These are phyloP conservation scores for Champsocephalus gunnari DNA, from an alignment of 2,797 vertebrate species.

Conservation along the genomic window DNA sequence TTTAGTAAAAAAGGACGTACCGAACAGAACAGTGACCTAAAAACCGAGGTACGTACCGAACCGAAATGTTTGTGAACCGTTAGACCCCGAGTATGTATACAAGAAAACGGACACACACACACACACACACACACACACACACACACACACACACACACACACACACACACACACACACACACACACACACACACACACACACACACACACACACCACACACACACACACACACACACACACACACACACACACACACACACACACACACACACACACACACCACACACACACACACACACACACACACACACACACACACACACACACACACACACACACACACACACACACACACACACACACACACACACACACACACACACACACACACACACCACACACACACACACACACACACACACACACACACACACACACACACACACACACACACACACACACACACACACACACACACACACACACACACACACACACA, in stretches of 20 bases:
- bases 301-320: too few species aligned
- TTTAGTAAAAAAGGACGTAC: too few species aligned
- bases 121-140: too few species aligned
- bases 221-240: not conserved
- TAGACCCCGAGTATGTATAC: not conserved
- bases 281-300: too few species aligned
- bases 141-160: too few species aligned
- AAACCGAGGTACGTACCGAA: too few species aligned
- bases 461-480: too few species aligned
- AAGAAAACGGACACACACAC: not conserved
- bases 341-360: not conserved
- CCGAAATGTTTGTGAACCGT: too few species aligned
- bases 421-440: slow-evolving; percentile 3
- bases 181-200: slow-evolving; percentile 26
- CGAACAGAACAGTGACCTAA: too few species aligned
- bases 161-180: not conserved
- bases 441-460: too few species aligned
- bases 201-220: slow-evolving; percentile 15
- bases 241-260: slow-evolving; percentile 1
- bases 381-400: slow-evolving; percentile 17
- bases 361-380: slow-evolving; percentile 25
- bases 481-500: not conserved
- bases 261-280: too few species aligned
- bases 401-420: not conserved
- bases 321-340: too few species aligned